Evolutionary conservation across 2,888 invertebrate genomes (phyloP), one percentile per base, ranked within the genome.

Genomic region (Pantelozetes paolii): DNA sequence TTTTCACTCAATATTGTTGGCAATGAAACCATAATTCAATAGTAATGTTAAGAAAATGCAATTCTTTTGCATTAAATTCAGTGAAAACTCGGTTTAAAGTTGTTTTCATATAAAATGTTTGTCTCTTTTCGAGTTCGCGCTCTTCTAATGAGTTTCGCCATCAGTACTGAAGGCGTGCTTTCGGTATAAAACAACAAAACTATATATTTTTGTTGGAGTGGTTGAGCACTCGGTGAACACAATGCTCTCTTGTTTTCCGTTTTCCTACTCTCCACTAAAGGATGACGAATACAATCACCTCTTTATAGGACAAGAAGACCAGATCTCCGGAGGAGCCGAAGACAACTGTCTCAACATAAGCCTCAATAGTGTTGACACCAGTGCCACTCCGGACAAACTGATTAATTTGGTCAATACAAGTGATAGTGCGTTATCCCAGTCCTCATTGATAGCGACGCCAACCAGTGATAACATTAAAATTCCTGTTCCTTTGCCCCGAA

Each of bases 201-300:
- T 45, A 15, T 6, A 15, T 62, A 62, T 62, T 26, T 15, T 59
- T 11, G 30, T 59, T 59, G 15, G 62, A 62, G 62, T 62, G 32
- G 13, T 36, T 6, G n/a, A 32, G 32, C 36, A n/a, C 30, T 32
- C 30, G 20, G 45, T 26, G 23, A 30, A 62, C 30, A 67, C 67
- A 67, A 67, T 67, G 67, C 67, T 67, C 40, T 67, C 67, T 67
- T 67, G 67, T 42, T 67, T 67, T 42, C 40, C 67, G 8, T 67
- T 67, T 42, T 42, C 67, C 11, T 67, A 67, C 32, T 67, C 67
- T 67, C 42, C 67, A 42, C 32, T 67, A 42, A 67, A 67, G 42
- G 67, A 67, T 67, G 67, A 67, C 36, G 67, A 67, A 11, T 67
- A 67, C 67, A 42, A 23, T 67, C 67, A 67, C 8, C 67, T 67